Conservation (phyloP, 2,888 invertebrate species). For the Creontiades dilutus region DNA sequence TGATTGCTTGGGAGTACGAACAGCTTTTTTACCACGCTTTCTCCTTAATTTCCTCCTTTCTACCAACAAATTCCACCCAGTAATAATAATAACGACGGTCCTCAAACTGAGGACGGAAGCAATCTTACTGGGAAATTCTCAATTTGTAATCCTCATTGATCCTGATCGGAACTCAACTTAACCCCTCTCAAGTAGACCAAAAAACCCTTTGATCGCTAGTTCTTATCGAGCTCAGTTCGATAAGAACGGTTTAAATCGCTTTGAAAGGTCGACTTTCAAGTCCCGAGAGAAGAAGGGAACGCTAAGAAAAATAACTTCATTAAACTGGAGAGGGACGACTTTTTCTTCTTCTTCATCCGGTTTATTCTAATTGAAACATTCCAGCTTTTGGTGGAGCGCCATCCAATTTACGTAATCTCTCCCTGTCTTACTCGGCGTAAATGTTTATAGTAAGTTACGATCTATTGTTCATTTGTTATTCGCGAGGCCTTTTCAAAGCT, state of each 20-base stretch:
- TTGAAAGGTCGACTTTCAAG: not conserved
- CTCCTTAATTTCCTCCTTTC: no score
- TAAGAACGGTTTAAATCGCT: conserved; percentile 1
- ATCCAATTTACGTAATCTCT: conserved; percentile 50
- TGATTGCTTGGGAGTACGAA: no score
- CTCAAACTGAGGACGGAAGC: no score
- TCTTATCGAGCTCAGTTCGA: conserved; percentile 2
- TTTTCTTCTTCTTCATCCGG: conserved; percentile 28
- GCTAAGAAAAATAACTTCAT: conserved; percentile 51
- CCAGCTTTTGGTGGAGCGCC: not conserved
- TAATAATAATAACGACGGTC: no score
- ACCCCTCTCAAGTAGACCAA: not conserved
- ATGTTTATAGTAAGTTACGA: not conserved
- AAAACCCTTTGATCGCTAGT: conserved; percentile 10
- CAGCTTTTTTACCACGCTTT: no score
- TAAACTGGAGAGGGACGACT: not conserved
- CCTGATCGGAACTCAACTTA: no score
- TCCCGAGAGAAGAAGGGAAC: not conserved
- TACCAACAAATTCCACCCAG: no score
- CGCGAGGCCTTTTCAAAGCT: not conserved
- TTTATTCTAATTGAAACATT: conserved; percentile 45
- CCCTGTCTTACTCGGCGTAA: not conserved
- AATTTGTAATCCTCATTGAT: no score
- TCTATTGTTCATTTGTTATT: not conserved
- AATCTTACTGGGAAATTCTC: no score